Conservation (phyloP, 2,888 invertebrate genomes). For the Plagiodera versicolora region DNA sequence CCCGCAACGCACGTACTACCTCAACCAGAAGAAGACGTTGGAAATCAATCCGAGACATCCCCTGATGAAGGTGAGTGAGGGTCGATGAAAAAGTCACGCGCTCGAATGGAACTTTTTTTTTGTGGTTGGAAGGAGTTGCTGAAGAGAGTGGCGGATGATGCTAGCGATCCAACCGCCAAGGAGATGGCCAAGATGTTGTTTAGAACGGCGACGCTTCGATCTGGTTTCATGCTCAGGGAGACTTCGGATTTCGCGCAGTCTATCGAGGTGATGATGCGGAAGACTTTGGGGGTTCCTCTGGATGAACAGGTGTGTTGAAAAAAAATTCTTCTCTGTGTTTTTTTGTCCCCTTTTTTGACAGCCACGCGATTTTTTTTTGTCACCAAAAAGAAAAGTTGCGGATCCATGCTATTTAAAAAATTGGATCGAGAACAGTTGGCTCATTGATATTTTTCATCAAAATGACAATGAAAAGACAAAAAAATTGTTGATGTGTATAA, state of each 20-base stretch:
- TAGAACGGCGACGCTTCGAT: constrained; percentile 88
- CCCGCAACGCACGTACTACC: constrained; percentile 84
- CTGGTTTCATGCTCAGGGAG: constrained; percentile 90
- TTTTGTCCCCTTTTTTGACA: no score
- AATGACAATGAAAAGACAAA: no score
- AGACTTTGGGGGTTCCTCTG: constrained; percentile 73
- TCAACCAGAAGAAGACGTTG: constrained; percentile 93
- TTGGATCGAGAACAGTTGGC: no score
- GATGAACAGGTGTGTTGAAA: constrained; percentile 60
- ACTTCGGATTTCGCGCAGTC: constrained; percentile 85
- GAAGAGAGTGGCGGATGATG: constrained; percentile 76
- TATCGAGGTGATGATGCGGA: constrained; percentile 88
- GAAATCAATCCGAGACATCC: constrained; percentile 99
- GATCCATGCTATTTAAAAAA: no score
- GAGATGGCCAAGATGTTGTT: constrained; percentile 88
- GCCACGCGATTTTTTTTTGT: no score
- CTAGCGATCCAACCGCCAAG: constrained; percentile 75
- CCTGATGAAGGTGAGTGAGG: constrained; percentile 68
- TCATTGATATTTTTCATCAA: no score
- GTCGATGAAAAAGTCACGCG: no score
- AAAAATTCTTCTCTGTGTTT: no score
- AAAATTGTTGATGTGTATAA: no score
- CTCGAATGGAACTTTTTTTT: not conserved
- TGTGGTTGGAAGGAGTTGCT: constrained; percentile 67
- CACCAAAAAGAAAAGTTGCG: no score